Percentiles rank a stretch among this genome's conserved stretches.
Conservation (phyloP, 2,888 invertebrate species). For the Lamellibrachia satsuma region DNA sequence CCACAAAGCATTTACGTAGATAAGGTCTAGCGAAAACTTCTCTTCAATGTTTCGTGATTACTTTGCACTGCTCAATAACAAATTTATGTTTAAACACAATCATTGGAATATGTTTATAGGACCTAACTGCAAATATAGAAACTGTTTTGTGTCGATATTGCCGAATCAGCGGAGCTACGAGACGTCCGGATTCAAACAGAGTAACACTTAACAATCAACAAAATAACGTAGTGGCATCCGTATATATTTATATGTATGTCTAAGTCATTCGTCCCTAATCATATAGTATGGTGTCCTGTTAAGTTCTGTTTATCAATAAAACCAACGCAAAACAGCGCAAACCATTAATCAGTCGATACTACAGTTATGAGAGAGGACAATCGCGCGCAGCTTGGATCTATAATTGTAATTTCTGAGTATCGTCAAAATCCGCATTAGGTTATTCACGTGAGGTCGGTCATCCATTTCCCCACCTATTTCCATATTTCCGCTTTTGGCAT, state of each 20-base stretch:
- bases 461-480: slow-evolving; percentile 18
- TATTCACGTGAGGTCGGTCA: neutral
- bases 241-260: no score
- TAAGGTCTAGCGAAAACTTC: neutral
- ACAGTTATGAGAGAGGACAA: neutral
- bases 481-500: slow-evolving; percentile 23
- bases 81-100: neutral
- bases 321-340: neutral
- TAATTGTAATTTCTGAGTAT: neutral
- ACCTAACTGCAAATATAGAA: neutral
- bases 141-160: neutral
- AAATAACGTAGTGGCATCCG: no score
- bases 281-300: no score
- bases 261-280: no score
- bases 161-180: neutral
- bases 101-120: neutral
- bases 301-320: no score
- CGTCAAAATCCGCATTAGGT: neutral
- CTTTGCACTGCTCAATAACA: neutral
- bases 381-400: neutral
- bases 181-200: neutral
- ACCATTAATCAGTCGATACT: neutral
- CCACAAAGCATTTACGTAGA: neutral
- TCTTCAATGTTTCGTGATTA: neutral
- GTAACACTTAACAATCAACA: no score